Evolutionary conservation across 2,797 vertebrate genomes (phyloP), one percentile per base, ranked within the genome.

Genomic region (Xenopus petersii): DNA sequence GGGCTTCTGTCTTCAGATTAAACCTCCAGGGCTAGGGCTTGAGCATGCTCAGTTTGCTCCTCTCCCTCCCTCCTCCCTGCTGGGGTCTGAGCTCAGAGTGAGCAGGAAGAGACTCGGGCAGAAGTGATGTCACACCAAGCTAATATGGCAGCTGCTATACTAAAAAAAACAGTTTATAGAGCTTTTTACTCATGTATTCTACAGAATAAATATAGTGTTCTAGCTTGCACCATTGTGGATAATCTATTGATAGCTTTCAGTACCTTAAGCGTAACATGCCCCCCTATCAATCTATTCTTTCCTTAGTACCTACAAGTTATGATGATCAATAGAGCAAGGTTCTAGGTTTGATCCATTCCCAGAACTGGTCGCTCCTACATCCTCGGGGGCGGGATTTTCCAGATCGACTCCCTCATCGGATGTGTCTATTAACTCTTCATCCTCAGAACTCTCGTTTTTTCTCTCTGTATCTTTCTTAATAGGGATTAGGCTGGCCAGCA

Each of bases 401-500:
- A 47, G 24, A 70, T 70, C 69, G 2, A 6, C 64, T 60, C 47
- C 74, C 36, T 71, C 77, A 33, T 75, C 73, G 0, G 67, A 75
- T 0, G 64, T 63, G 12, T 62, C 65, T 13, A 58, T 12, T 26
- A 70, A 59, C 30, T 75, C 72, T n/a, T 72, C 73, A 0, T 68
- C 68, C 46, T 64, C 74, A 7, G 47, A 69, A 21, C 59, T 56
- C 12, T 61, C 46, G 26, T 21, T 58, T 71, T 15, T 60, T 36
- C 17, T n/a, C 21, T 56, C 54, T 10, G 56, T 1, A 5, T 2
- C 59, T 59, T 70, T 73, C 54, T 78, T 86, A 75, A 90, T 86
- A 68, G 91, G 93, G 71, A 92, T 59, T 1, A 94, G 77, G 47
- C 92, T 86, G 0, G 93, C 88, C 73, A 94, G 85, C 49, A 93